These are phyloP conservation scores for Campylorhamphus procurvoides DNA, from an alignment of 2,113 vertebrate species.

Conservation along the genomic window DNA sequence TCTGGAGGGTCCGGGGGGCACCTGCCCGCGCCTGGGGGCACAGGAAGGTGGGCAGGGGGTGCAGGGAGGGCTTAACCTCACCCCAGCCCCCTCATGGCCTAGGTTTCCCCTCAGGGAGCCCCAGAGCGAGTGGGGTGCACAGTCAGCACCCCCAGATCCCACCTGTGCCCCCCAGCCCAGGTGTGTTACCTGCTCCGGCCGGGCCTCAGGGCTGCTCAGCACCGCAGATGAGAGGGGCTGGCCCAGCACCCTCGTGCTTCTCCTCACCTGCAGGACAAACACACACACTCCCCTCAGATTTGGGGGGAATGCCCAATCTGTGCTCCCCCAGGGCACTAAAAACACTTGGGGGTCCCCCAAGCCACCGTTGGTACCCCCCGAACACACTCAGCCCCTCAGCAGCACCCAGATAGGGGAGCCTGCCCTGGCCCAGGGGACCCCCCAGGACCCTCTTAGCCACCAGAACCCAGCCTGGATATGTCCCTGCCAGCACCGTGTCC, in stretches of 20 bases:
- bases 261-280: conserved; percentile 68
- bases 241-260: conserved; percentile 56
- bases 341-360: fast-evolving
- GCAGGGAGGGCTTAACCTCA: too few relatives aligned
- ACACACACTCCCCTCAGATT: neutral
- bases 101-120: neutral
- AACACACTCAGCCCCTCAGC: neutral
- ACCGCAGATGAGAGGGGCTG: conserved; percentile 62
- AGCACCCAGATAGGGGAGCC: neutral
- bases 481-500: neutral
- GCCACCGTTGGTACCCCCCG: neutral
- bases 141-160: neutral
- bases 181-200: conserved; percentile 56
- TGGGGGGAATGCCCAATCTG: fast-evolving
- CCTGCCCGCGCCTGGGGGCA: neutral
- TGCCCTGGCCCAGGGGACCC: fast-evolving
- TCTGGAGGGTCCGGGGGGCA: conserved; percentile 51
- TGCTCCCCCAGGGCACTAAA: fast-evolving
- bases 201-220: conserved; percentile 37
- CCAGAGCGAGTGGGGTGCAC: neutral
- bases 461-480: neutral
- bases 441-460: fast-evolving
- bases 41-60: too few relatives aligned
- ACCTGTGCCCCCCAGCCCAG: neutral
- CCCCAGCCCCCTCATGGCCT: too few relatives aligned